Percentiles rank a stretch among this genome's conserved stretches.
These are phyloP conservation scores for Xenopus borealis DNA, from an alignment of 2,113 vertebrate genomes.

Conservation along the genomic window DNA sequence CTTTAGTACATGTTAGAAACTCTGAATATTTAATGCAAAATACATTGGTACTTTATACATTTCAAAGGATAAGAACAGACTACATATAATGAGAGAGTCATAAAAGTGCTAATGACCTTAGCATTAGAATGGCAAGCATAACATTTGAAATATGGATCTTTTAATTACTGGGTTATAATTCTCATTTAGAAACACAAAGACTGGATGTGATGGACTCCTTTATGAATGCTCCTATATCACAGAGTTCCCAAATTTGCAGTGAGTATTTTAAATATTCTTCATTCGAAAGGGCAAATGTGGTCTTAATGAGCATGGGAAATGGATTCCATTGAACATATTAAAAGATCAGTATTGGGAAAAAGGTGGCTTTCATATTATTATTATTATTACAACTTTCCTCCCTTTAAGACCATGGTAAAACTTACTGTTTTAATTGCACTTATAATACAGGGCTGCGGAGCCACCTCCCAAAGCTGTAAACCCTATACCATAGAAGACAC, in stretches of 20 bases:
- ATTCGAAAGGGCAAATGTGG: neutral
- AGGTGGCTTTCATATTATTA: neutral
- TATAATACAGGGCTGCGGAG: too few species aligned
- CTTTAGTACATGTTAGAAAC: neutral
- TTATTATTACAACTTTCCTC: neutral
- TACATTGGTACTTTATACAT: neutral
- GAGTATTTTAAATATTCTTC: neutral
- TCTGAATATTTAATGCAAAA: neutral
- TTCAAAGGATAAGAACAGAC: neutral
- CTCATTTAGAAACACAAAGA: neutral
- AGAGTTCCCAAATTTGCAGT: neutral
- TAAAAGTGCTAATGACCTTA: neutral
- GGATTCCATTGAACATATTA: neutral
- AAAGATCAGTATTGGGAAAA: neutral
- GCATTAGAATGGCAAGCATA: neutral
- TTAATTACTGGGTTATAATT: conserved; percentile 3
- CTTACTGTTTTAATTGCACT: too few species aligned
- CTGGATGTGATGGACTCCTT: neutral
- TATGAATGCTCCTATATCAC: neutral
- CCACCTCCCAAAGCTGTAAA: too few species aligned
- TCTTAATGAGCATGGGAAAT: neutral
- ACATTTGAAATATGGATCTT: neutral
- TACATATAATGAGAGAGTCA: neutral
- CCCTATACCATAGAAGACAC: too few species aligned
- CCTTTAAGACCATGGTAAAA: neutral